Evolutionary conservation across 2,113 vertebrate genomes (phyloP).

Genomic region (Zosterops pallidus): DNA sequence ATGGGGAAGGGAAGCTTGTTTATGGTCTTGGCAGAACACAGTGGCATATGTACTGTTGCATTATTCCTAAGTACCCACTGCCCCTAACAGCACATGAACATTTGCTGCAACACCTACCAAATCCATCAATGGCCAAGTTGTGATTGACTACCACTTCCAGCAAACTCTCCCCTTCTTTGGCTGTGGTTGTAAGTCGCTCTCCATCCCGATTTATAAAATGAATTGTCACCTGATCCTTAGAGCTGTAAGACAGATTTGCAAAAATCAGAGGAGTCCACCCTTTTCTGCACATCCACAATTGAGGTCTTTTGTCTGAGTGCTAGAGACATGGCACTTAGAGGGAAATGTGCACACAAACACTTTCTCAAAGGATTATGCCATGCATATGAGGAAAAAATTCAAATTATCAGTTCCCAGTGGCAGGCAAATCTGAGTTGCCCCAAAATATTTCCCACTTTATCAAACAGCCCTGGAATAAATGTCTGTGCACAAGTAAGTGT

Average conservation of each 20-base stretch:
- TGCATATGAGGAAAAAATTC: neutral
- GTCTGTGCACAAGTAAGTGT: neutral
- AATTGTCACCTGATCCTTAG: constrained; percentile 54
- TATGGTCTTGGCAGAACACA: neutral
- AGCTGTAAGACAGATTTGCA: constrained; percentile 19
- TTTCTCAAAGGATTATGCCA: neutral
- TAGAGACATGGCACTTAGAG: neutral
- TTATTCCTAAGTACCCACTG: neutral
- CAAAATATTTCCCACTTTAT: neutral
- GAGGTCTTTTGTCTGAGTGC: neutral
- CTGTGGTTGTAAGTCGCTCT: constrained; percentile 59
- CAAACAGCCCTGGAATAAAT: neutral
- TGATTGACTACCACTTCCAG: constrained; percentile 77
- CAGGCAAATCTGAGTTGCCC: neutral
- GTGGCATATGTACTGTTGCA: accelerated
- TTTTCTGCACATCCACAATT: neutral
- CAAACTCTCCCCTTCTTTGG: constrained; percentile 75
- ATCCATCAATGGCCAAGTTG: constrained; percentile 76
- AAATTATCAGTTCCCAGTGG: neutral
- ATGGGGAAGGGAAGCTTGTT: neutral
- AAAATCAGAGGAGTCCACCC: neutral
- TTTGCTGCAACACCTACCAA: constrained; percentile 65
- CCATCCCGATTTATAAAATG: constrained; percentile 78
- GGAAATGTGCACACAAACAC: neutral
- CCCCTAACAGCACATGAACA: neutral